Percentiles rank a stretch among this genome's conserved stretches.
These are phyloP conservation scores for Volucella inflata DNA, from an alignment of 2,888 invertebrate genomes.

Conservation along the genomic window DNA sequence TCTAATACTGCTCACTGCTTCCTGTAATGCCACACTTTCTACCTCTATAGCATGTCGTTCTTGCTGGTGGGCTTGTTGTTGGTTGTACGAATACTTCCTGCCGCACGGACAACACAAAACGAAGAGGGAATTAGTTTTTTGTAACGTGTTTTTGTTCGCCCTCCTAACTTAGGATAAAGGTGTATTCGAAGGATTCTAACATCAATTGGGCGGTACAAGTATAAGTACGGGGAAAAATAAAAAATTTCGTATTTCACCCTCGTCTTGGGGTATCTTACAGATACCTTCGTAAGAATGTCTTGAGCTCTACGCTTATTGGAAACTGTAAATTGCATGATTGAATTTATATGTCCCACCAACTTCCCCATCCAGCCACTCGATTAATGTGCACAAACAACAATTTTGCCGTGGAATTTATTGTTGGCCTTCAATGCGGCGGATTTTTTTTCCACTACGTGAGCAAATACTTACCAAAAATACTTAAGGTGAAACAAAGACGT, in stretches of 20 bases:
- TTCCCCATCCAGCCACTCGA: slow-evolving; percentile 9
- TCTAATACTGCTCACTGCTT: slow-evolving; percentile 7
- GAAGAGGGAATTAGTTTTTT: neutral
- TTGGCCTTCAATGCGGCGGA: slow-evolving; percentile 13
- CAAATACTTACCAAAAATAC: slow-evolving; percentile 3
- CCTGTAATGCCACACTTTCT: neutral
- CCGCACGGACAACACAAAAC: slow-evolving; percentile 18
- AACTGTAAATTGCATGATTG: slow-evolving; percentile 50
- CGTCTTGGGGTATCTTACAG: slow-evolving; percentile 10
- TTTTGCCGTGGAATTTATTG: slow-evolving; percentile 21
- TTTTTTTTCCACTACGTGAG: slow-evolving; percentile 6
- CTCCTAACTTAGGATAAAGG: neutral
- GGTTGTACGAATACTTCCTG: slow-evolving; percentile 30
- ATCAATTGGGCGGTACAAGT: slow-evolving; percentile 23
- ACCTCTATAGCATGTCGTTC: neutral
- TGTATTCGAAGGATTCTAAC: slow-evolving; percentile 24
- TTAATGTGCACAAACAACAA: slow-evolving; percentile 16
- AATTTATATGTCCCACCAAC: slow-evolving; percentile 18
- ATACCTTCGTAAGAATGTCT: neutral
- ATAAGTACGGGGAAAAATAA: slow-evolving; percentile 2
- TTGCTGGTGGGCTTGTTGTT: neutral
- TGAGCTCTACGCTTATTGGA: slow-evolving; percentile 51
- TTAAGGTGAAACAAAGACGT: neutral
- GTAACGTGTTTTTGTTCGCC: no score
- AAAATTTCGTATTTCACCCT: slow-evolving; percentile 24